Conservation (phyloP, 2,888 invertebrate genomes). For the Horisme vitalbata region DNA sequence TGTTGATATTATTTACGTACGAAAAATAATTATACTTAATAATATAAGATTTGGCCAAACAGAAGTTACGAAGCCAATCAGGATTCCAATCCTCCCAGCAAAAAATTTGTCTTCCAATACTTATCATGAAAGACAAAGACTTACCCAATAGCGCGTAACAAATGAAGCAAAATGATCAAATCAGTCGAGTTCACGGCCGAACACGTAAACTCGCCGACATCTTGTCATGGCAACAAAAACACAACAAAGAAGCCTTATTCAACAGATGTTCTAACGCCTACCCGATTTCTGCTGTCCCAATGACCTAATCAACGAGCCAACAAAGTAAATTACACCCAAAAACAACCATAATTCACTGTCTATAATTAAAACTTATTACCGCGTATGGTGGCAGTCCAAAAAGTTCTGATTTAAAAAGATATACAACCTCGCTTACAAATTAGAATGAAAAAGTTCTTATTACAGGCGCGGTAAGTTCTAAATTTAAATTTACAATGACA, state of each 20-base stretch:
- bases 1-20: too few relatives aligned
- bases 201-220: slow-evolving; percentile 13
- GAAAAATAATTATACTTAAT: too few relatives aligned
- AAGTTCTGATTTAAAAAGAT: slow-evolving; percentile 19
- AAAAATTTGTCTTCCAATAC: too few relatives aligned
- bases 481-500: slow-evolving; percentile 53
- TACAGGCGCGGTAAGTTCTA: slow-evolving; percentile 44
- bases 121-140: too few relatives aligned
- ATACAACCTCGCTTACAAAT: slow-evolving; percentile 25
- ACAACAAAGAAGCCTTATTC: slow-evolving; percentile 18
- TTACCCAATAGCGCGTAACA: neutral
- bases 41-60: too few relatives aligned
- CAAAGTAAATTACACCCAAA: slow-evolving; percentile 30
- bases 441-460: slow-evolving; percentile 35
- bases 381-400: slow-evolving; percentile 33
- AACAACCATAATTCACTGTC: slow-evolving; percentile 45
- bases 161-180: slow-evolving; percentile 5
- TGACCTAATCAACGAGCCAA: slow-evolving; percentile 30
- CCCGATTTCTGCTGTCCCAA: slow-evolving; percentile 14
- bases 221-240: slow-evolving; percentile 25
- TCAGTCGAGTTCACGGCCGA: slow-evolving; percentile 6
- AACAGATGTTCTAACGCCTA: slow-evolving; percentile 23
- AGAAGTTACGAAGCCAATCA: too few relatives aligned
- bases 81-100: too few relatives aligned
- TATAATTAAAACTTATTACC: slow-evolving; percentile 62